These are phyloP conservation scores for Chrysina gloriosa DNA, from an alignment of 2,888 invertebrate species.

Conservation along the genomic window DNA sequence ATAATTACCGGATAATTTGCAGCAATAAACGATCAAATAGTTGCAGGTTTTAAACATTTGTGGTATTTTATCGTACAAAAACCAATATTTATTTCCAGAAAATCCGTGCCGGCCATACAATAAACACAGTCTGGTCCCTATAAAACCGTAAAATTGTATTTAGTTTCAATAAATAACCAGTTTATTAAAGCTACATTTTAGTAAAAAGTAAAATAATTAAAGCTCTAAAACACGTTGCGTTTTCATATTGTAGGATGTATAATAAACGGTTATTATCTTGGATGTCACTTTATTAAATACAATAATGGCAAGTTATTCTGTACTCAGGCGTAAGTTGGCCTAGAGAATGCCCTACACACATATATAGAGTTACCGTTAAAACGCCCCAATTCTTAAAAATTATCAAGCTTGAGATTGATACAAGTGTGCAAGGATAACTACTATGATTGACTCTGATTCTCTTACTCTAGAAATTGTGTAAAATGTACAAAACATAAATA, in stretches of 20 bases:
- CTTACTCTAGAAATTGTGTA: too few species aligned
- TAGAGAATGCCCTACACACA: too few species aligned
- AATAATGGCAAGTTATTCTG: slow-evolving; percentile 1
- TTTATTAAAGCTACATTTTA: not conserved
- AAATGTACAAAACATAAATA: too few species aligned
- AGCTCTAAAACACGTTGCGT: not conserved
- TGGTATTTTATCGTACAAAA: not conserved
- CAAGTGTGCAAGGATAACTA: too few species aligned
- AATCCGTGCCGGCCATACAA: not conserved
- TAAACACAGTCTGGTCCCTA: not conserved
- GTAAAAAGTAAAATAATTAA: not conserved
- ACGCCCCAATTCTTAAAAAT: too few species aligned
- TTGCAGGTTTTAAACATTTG: slow-evolving; percentile 7
- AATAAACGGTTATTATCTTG: not conserved
- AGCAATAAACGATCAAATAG: not conserved
- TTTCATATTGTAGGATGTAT: not conserved
- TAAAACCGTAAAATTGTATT: not conserved
- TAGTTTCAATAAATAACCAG: not conserved
- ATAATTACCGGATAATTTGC: slow-evolving; percentile 1
- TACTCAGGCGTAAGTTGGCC: too few species aligned
- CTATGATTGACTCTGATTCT: too few species aligned
- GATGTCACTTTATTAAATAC: slow-evolving; percentile 10
- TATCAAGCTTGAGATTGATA: too few species aligned
- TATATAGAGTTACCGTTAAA: too few species aligned
- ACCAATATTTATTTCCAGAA: slow-evolving; percentile 16